Evolutionary conservation across 2,888 invertebrate genomes (phyloP).

Genomic region (Mythimna albipuncta): DNA sequence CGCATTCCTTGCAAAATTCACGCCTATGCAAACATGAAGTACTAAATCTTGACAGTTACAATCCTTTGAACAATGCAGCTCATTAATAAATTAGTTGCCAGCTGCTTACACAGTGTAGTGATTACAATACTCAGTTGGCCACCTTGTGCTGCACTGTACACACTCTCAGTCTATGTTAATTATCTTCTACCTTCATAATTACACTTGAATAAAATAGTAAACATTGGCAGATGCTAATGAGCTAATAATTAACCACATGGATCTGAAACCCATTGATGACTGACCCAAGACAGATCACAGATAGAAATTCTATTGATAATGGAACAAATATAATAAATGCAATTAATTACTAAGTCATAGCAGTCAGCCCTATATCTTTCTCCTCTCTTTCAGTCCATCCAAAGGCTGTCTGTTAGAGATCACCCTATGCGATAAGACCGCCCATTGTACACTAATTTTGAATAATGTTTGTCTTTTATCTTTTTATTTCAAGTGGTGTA

Average conservation of each 20-base stretch:
- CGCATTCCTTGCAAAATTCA: conserved; percentile 60
- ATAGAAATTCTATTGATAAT: background rate
- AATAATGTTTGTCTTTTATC: no score
- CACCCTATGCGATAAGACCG: no score
- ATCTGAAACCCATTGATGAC: background rate
- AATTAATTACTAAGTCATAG: background rate
- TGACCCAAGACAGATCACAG: background rate
- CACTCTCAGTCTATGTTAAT: conserved; percentile 20
- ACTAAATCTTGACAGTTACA: conserved; percentile 28
- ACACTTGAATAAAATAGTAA: conserved; percentile 8
- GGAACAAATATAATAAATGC: background rate
- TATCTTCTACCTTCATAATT: conserved; percentile 49
- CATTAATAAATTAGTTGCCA: conserved; percentile 48
- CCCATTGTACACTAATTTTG: no score
- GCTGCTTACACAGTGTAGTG: conserved; percentile 24
- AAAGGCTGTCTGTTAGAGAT: no score
- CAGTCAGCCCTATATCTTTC: no score
- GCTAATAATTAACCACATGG: background rate
- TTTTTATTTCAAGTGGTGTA: no score
- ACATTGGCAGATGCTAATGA: background rate
- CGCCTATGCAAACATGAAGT: conserved; percentile 59
- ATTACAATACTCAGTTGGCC: conserved; percentile 30
- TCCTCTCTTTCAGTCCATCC: no score
- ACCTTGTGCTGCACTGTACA: conserved; percentile 19
- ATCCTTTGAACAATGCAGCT: conserved; percentile 58